Percentiles rank a stretch among this genome's conserved stretches.
These are phyloP conservation scores for Gila orcuttii DNA, from an alignment of 2,113 vertebrate species.

Conservation along the genomic window DNA sequence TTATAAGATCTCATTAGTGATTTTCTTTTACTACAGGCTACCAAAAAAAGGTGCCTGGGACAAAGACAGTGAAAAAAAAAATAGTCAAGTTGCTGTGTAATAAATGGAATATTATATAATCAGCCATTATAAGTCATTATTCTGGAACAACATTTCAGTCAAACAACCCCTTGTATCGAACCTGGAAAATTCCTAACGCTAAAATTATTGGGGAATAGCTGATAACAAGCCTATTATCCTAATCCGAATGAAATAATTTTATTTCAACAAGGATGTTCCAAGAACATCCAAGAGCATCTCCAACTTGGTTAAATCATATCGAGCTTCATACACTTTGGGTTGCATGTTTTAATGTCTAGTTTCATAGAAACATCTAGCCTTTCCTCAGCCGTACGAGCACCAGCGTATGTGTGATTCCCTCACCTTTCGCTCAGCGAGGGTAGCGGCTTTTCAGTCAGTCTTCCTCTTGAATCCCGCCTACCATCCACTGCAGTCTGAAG, in stretches of 20 bases:
- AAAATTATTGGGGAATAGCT: not conserved
- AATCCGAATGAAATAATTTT: not conserved
- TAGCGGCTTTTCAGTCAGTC: conserved; percentile 54
- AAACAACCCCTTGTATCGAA: not conserved
- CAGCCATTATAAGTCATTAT: not conserved
- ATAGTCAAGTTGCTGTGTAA: not conserved
- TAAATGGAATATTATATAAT: not conserved
- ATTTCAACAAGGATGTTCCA: not conserved
- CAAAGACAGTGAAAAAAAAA: too few relatives aligned
- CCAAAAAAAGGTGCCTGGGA: too few relatives aligned
- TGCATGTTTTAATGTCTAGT: not conserved
- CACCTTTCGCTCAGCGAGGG: conserved; percentile 59
- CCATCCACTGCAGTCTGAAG: conserved; percentile 50
- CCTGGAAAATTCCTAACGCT: not conserved
- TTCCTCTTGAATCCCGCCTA: conserved; percentile 44
- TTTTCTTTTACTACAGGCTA: too few relatives aligned
- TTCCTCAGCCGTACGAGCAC: not conserved
- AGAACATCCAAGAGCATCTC: not conserved
- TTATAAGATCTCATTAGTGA: too few relatives aligned
- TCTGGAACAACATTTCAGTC: not conserved
- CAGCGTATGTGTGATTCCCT: not conserved
- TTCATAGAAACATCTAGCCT: not conserved
- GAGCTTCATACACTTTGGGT: not conserved
- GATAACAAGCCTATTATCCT: not conserved
- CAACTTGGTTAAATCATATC: not conserved